A percentile compares a stretch with the other conserved stretches of the same genome.
Conservation (phyloP, 2,113 vertebrate genomes). For the Halichoerus grypus region DNA sequence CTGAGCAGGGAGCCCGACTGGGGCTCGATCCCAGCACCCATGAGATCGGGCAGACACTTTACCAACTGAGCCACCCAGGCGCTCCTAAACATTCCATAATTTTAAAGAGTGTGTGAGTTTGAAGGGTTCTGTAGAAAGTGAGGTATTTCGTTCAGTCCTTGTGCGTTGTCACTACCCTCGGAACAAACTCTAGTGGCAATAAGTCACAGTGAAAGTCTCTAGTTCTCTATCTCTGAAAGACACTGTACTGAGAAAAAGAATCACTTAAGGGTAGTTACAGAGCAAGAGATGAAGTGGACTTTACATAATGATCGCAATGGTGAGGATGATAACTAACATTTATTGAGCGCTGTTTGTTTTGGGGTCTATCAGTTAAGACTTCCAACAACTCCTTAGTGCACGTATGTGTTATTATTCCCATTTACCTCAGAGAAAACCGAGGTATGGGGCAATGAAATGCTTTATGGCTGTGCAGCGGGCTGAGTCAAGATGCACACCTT, state of each 20-base stretch:
- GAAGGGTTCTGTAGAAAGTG: background rate
- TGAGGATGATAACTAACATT: background rate
- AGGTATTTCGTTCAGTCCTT: background rate
- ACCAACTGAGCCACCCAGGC: background rate
- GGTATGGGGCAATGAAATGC: background rate
- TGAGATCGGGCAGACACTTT: background rate
- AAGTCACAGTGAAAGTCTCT: background rate
- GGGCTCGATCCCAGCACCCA: background rate
- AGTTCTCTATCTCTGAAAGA: background rate
- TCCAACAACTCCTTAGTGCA: background rate
- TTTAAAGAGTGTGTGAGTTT: background rate
- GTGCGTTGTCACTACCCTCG: accelerated
- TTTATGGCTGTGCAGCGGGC: accelerated
- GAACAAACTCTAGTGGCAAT: background rate
- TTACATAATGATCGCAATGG: background rate
- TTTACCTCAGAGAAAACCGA: background rate
- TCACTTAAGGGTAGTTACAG: background rate
- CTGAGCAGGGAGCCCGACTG: background rate
- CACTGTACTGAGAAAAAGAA: background rate
- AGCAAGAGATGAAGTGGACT: background rate
- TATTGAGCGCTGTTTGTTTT: background rate
- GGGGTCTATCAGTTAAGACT: background rate
- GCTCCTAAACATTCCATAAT: background rate
- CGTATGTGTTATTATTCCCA: background rate
- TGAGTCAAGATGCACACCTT: background rate